These are phyloP conservation scores for Phylloscopus trochiloides DNA, from an alignment of 2,113 vertebrate genomes.

Conservation along the genomic window DNA sequence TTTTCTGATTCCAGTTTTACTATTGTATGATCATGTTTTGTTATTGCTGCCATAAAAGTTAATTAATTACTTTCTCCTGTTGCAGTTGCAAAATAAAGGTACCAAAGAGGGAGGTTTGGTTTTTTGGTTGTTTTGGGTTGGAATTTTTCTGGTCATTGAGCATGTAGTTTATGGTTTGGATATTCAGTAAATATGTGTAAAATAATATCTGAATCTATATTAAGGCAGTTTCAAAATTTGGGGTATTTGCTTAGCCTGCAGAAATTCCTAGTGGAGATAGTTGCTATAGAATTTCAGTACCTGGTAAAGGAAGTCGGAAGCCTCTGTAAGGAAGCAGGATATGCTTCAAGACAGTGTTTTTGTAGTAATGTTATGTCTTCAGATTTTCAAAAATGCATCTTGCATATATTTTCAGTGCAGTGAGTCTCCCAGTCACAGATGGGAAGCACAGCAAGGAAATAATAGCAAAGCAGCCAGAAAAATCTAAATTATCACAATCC, in stretches of 20 bases:
- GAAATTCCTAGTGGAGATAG: neutral
- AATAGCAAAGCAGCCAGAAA: neutral
- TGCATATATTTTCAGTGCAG: neutral
- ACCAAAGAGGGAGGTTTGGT: neutral
- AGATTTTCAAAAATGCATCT: neutral
- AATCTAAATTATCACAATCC: neutral
- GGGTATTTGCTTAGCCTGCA: neutral
- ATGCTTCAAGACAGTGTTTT: neutral
- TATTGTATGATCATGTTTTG: neutral
- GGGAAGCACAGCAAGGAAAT: neutral
- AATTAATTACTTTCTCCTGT: neutral
- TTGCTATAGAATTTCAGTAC: neutral
- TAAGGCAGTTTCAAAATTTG: neutral
- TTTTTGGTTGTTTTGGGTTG: neutral
- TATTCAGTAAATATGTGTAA: neutral
- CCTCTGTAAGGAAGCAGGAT: neutral
- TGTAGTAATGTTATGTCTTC: neutral
- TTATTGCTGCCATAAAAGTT: neutral
- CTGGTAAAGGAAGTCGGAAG: neutral
- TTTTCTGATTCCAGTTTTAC: neutral
- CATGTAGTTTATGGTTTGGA: neutral
- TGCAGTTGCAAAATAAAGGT: neutral
- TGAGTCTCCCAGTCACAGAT: neutral
- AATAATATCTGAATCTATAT: neutral
- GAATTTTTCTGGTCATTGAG: neutral